phyloP scores from a whole-genome alignment of 2,888 invertebrate species.

The Agrilus cyanescens region DNA sequence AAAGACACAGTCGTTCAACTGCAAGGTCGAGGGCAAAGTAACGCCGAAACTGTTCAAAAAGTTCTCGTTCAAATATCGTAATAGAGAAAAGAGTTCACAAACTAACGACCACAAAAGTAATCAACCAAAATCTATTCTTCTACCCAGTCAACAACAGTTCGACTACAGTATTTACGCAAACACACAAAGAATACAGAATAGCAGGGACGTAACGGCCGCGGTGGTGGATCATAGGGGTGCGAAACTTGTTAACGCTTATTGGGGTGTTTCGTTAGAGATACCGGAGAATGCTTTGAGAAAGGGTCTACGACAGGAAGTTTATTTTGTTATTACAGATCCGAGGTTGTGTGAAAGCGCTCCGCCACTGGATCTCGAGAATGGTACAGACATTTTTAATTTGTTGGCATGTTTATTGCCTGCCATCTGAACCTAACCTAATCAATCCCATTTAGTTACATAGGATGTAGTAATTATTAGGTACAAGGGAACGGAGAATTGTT shows the following conservation, averaged over 20 bases:
- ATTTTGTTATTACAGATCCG: slow-evolving; percentile 80
- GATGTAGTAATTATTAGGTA: no score
- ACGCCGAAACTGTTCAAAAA: slow-evolving; percentile 33
- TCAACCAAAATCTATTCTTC: slow-evolving; percentile 3
- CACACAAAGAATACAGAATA: slow-evolving; percentile 16
- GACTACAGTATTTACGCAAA: slow-evolving; percentile 3
- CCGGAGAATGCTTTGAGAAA: slow-evolving; percentile 78
- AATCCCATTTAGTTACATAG: no score
- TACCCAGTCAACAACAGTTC: slow-evolving; percentile 3
- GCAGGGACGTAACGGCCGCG: slow-evolving; percentile 35
- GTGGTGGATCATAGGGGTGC: slow-evolving; percentile 72
- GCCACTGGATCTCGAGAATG: slow-evolving; percentile 82
- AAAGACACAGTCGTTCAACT: slow-evolving; percentile 36
- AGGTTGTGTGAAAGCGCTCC: slow-evolving; percentile 63
- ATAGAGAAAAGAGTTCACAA: slow-evolving; percentile 5
- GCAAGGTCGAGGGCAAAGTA: slow-evolving; percentile 25
- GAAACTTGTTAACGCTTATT: slow-evolving; percentile 71
- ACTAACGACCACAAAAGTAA: slow-evolving; percentile 4
- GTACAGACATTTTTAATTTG: slow-evolving; percentile 39
- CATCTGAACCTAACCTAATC: no score
- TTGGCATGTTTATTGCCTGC: no score
- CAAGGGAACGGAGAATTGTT: no score
- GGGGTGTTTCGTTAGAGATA: slow-evolving; percentile 82
- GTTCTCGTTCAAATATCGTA: slow-evolving; percentile 27
- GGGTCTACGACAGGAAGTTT: slow-evolving; percentile 79